phyloP scores from a whole-genome alignment of 2,113 vertebrate genomes.

The Gymnarchus niloticus region DNA sequence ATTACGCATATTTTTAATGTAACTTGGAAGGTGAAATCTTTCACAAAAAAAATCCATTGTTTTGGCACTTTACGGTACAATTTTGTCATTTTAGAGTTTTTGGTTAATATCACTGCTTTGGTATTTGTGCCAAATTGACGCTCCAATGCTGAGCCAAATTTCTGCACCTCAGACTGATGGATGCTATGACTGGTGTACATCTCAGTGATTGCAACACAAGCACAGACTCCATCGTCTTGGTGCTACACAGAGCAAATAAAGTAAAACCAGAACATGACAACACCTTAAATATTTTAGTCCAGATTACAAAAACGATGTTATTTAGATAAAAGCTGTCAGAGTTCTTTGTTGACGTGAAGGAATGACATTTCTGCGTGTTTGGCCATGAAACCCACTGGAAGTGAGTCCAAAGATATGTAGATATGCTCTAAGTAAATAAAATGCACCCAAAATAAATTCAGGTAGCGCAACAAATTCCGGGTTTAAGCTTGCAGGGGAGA shows the following conservation, averaged over 20 bases:
- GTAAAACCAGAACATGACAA: too few species aligned
- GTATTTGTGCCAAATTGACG: background rate
- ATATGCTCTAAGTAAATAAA: background rate
- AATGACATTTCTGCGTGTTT: background rate
- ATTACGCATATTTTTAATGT: background rate
- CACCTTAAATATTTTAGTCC: too few species aligned
- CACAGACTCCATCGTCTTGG: too few species aligned
- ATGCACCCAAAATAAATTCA: background rate
- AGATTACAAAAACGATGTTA: too few species aligned
- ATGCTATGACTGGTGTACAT: too few species aligned
- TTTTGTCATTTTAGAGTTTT: background rate
- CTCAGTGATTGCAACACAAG: too few species aligned
- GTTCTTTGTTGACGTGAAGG: too few species aligned
- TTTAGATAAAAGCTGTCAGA: background rate
- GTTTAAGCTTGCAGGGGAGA: too few species aligned
- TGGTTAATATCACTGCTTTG: background rate
- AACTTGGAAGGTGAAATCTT: background rate
- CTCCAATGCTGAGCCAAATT: too few species aligned
- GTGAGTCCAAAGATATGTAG: background rate
- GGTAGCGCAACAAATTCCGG: background rate
- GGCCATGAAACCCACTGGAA: background rate
- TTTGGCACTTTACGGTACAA: too few species aligned
- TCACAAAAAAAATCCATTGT: background rate
- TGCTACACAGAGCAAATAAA: too few species aligned
- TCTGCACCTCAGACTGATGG: too few species aligned